Conservation (phyloP, 1,140 invertebrate genomes). For the Drosophila nikananu region DNA sequence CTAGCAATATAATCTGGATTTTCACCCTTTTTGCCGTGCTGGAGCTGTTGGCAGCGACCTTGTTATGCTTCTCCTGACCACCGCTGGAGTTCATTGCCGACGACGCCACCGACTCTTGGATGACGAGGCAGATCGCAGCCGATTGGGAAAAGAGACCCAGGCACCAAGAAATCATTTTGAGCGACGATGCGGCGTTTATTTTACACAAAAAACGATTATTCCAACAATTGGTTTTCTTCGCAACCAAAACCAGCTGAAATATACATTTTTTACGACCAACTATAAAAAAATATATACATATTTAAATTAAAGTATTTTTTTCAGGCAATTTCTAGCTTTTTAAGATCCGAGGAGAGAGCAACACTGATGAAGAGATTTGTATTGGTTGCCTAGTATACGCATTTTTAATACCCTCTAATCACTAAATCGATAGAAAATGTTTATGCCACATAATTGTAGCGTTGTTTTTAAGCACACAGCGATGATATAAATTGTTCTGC, state of each 20-base stretch:
- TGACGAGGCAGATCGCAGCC: background rate
- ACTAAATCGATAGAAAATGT: background rate
- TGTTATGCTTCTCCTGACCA: background rate
- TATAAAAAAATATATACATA: background rate
- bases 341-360: background rate
- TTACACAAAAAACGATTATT: background rate
- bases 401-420: background rate
- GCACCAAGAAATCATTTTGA: constrained; percentile 12
- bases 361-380: background rate
- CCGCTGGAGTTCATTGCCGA: no score
- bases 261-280: background rate
- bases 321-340: background rate
- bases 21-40: background rate
- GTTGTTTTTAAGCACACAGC: background rate
- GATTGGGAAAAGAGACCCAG: constrained; percentile 3
- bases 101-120: background rate
- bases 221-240: constrained; percentile 30
- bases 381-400: background rate
- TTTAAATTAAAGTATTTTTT: no score
- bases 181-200: background rate
- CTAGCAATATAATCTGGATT: background rate
- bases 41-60: background rate
- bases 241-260: constrained; percentile 11
- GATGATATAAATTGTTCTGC: background rate
- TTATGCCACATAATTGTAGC: no score